Percentiles rank a stretch among this genome's conserved stretches.
Evolutionary conservation across 2,888 invertebrate species (phyloP).

Genomic region (Asteroscopus sphinx): DNA sequence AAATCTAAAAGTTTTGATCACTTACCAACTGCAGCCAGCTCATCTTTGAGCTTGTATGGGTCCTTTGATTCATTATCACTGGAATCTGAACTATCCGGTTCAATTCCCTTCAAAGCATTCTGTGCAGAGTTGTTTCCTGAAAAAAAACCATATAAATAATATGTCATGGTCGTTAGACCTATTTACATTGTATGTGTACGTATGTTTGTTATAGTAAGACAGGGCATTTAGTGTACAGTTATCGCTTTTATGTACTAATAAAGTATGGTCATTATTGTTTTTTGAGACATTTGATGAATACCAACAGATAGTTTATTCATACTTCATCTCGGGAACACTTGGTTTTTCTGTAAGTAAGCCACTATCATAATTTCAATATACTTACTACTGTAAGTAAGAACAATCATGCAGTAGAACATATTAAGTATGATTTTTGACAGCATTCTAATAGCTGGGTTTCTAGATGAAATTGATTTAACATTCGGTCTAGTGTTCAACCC

Average conservation of each 20-base stretch:
- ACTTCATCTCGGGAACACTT: neutral
- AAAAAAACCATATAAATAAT: slow-evolving; percentile 47
- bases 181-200: too few species aligned
- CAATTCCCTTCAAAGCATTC: slow-evolving; percentile 91
- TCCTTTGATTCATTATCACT: slow-evolving; percentile 93
- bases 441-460: too few species aligned
- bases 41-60: slow-evolving; percentile 91
- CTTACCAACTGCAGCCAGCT: slow-evolving; percentile 91
- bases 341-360: neutral
- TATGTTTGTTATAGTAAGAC: too few species aligned
- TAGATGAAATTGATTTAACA: too few species aligned
- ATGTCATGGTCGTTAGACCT: too few species aligned
- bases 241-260: neutral
- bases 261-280: neutral
- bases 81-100: slow-evolving; percentile 92
- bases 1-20: slow-evolving; percentile 14
- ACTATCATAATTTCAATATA: neutral
- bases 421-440: too few species aligned
- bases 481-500: too few species aligned
- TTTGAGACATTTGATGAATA: neutral
- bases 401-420: too few species aligned
- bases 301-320: neutral
- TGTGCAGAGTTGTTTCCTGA: slow-evolving; percentile 85
- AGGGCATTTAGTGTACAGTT: neutral
- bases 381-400: too few species aligned